Conservation (phyloP, 2,888 invertebrate genomes). For the Homarus gammarus region DNA sequence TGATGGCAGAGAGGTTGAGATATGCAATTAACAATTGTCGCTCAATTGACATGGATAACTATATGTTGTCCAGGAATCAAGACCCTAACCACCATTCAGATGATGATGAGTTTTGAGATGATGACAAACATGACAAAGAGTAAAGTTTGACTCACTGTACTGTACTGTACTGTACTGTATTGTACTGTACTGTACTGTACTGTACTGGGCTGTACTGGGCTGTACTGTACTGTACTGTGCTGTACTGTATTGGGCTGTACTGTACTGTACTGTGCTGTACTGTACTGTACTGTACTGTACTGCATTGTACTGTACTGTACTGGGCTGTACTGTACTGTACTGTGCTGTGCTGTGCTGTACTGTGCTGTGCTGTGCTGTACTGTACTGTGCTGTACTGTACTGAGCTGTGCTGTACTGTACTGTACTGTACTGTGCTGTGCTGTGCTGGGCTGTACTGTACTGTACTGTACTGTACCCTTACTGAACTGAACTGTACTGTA, state of each 20-base stretch:
- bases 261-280: neutral
- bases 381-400: neutral
- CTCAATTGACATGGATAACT: slow-evolving; percentile 86
- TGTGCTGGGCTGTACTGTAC: neutral
- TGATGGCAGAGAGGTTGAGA: slow-evolving; percentile 83
- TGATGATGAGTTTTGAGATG: slow-evolving; percentile 69
- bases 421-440: neutral
- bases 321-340: too few relatives aligned
- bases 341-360: neutral
- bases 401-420: neutral
- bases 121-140: neutral
- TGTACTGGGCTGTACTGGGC: neutral
- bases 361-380: neutral
- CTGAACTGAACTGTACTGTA: neutral
- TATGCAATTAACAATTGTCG: slow-evolving; percentile 85
- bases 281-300: neutral
- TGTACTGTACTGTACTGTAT: neutral
- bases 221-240: neutral
- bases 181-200: neutral
- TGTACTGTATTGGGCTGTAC: neutral
- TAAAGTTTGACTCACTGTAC: neutral
- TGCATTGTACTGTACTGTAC: too few relatives aligned
- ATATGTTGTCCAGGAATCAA: slow-evolving; percentile 84
- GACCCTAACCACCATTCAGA: slow-evolving; percentile 76
- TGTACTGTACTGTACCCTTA: neutral